Percentiles rank a stretch among this genome's conserved stretches.
Evolutionary conservation across 2,113 vertebrate genomes (phyloP).

Genomic region (Sinosuthora webbiana): DNA sequence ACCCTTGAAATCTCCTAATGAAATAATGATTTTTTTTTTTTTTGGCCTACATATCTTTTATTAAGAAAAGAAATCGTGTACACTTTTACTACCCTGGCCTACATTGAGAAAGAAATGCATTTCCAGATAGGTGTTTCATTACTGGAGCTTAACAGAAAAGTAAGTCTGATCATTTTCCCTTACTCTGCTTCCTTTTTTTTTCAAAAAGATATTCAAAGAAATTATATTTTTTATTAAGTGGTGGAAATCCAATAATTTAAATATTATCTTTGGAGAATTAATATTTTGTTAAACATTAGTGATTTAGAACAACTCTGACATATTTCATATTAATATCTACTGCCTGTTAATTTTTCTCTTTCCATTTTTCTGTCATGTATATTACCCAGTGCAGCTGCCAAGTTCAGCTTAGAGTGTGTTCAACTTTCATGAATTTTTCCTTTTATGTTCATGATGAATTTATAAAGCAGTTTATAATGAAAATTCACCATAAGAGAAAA

Average conservation of each 20-base stretch:
- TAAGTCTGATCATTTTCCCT: not conserved
- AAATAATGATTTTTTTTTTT: not conserved
- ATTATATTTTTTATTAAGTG: not conserved
- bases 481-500: not conserved
- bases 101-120: not conserved
- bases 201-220: not conserved
- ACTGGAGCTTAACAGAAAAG: not conserved
- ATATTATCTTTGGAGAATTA: not conserved
- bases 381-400: not conserved
- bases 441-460: conserved; percentile 12
- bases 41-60: not conserved
- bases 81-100: not conserved
- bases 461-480: not conserved
- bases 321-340: not conserved
- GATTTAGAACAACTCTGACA: not conserved
- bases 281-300: not conserved
- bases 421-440: conserved; percentile 1
- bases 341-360: conserved; percentile 21
- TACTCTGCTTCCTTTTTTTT: not conserved
- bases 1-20: not conserved
- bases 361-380: not conserved
- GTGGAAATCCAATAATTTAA: not conserved
- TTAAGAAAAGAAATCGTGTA: not conserved
- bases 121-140: not conserved
- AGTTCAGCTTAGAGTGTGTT: not conserved